Evolutionary conservation across 1,140 invertebrate species (phyloP).

Genomic region (Sycobia sp.): DNA sequence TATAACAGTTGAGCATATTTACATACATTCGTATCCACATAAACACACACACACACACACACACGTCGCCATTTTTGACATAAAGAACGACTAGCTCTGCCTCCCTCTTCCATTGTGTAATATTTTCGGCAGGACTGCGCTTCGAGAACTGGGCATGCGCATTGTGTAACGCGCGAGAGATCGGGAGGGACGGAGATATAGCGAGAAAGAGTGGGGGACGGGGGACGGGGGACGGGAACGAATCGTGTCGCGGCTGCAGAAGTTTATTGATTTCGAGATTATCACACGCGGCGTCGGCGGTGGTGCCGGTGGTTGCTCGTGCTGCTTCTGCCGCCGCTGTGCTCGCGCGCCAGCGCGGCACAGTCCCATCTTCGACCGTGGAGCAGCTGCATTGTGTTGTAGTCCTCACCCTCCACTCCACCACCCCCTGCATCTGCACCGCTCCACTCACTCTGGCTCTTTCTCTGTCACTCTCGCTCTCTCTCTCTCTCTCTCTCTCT

Average conservation of each 20-base stretch:
- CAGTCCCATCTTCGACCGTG: constrained; percentile 26
- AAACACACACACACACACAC: too few species aligned
- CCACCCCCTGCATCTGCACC: background rate
- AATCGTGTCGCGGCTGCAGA: constrained; percentile 27
- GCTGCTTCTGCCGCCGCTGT: too few species aligned
- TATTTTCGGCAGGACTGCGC: too few species aligned
- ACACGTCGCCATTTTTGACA: too few species aligned
- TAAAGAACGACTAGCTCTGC: too few species aligned
- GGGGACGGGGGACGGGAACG: background rate
- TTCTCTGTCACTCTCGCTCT: too few species aligned
- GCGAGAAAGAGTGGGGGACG: background rate
- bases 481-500: constrained; percentile 2
- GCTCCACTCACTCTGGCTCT: constrained; percentile 2
- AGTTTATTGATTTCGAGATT: constrained; percentile 54
- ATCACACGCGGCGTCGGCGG: constrained; percentile 37
- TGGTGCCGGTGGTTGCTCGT: too few species aligned
- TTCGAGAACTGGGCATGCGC: constrained; percentile 31
- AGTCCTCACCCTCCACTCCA: background rate
- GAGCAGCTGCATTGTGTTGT: constrained; percentile 25
- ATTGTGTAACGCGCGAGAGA: background rate
- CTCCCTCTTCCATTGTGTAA: too few species aligned
- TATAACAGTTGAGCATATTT: too few species aligned
- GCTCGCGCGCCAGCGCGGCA: background rate
- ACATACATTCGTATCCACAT: too few species aligned
- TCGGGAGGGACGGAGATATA: background rate